Conservation (phyloP, 2,797 vertebrate genomes). For the Natrix natrix region DNA sequence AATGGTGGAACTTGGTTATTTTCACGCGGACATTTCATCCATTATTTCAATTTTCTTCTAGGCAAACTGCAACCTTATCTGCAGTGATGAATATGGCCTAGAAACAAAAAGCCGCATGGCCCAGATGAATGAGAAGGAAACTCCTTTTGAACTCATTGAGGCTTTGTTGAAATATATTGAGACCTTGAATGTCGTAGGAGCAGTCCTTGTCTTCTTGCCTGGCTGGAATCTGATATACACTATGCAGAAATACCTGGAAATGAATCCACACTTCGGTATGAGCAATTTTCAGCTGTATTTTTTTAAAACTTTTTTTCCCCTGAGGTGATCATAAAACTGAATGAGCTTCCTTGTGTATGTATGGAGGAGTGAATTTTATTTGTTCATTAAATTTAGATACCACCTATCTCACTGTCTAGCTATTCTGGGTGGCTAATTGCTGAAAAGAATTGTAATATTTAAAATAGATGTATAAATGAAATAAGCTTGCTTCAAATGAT, state of each 20-base stretch:
- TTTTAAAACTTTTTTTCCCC: background rate
- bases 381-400: background rate
- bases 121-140: conserved; percentile 91
- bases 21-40: background rate
- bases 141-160: conserved; percentile 93
- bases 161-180: conserved; percentile 89
- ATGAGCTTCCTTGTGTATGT: background rate
- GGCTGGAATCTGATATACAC: conserved; percentile 97
- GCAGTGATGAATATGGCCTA: conserved; percentile 80
- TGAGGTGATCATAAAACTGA: background rate
- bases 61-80: conserved; percentile 91
- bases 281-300: conserved; percentile 34
- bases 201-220: conserved; percentile 90
- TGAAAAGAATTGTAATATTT: background rate
- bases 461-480: background rate
- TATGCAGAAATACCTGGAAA: conserved; percentile 94
- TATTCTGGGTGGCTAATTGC: background rate
- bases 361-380: background rate
- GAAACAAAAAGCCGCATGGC: conserved; percentile 88
- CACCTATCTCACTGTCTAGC: background rate
- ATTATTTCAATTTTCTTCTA: conserved; percentile 50
- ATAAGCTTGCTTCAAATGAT: background rate
- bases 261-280: conserved; percentile 88
- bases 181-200: conserved; percentile 85
- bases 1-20: background rate